Conservation (phyloP, 2,797 vertebrate species). For the Falco columbarius region DNA sequence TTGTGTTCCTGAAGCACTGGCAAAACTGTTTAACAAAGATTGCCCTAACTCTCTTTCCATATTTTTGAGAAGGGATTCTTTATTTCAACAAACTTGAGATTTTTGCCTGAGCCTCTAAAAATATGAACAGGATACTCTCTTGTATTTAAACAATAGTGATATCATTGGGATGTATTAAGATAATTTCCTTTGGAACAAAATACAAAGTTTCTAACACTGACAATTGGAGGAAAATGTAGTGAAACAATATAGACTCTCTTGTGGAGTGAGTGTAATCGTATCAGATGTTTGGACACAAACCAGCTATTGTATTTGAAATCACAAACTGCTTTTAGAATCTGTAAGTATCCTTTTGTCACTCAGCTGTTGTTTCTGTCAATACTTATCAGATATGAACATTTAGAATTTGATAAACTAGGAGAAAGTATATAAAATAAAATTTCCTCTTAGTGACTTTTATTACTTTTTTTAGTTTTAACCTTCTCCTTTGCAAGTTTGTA, state of each 20-base stretch:
- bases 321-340: not conserved
- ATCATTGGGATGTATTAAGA: constrained; percentile 14
- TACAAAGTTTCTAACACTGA: constrained; percentile 64
- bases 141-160: constrained; percentile 21
- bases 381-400: not conserved
- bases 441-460: not conserved
- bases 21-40: not conserved
- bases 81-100: constrained; percentile 3
- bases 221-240: constrained; percentile 81
- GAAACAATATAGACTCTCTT: constrained; percentile 60
- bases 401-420: not conserved
- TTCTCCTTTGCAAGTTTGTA: not conserved
- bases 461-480: not conserved
- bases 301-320: constrained; percentile 70
- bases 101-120: not conserved
- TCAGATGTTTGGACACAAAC: constrained; percentile 72
- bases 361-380: not conserved
- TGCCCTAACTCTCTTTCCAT: not conserved
- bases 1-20: not conserved
- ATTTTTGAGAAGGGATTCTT: not conserved
- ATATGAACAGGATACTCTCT: constrained; percentile 33
- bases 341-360: not conserved
- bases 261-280: constrained; percentile 53
- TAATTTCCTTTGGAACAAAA: constrained; percentile 78
- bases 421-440: not conserved